These are phyloP conservation scores for Lysandra coridon DNA, from an alignment of 2,888 invertebrate genomes.

Conservation along the genomic window DNA sequence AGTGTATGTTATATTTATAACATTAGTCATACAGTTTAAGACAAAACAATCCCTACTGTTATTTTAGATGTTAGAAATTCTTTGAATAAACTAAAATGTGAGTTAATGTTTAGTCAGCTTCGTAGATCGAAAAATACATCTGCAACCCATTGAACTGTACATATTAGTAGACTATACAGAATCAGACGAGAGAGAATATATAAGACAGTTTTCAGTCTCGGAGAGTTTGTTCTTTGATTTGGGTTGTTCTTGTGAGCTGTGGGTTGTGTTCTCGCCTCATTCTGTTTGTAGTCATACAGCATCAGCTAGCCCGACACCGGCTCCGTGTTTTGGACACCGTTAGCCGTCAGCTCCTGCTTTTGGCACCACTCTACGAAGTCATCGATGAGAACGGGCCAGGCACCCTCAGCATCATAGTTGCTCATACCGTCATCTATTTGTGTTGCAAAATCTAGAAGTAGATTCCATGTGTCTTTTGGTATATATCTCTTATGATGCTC, in stretches of 20 bases:
- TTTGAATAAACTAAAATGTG: slow-evolving; percentile 8
- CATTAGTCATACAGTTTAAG: slow-evolving; percentile 17
- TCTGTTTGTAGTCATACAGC: slow-evolving; percentile 48
- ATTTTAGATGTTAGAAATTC: background rate
- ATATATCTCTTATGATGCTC: slow-evolving; percentile 98
- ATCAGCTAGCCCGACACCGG: slow-evolving; percentile 72
- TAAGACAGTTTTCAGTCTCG: slow-evolving; percentile 45
- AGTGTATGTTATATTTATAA: slow-evolving; percentile 35
- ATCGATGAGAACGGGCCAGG: slow-evolving; percentile 99
- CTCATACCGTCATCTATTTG: slow-evolving; percentile 97
- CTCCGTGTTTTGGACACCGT: slow-evolving; percentile 60
- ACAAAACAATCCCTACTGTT: background rate
- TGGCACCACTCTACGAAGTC: slow-evolving; percentile 85
- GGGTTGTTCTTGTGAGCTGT: slow-evolving; percentile 40
- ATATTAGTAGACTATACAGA: slow-evolving; percentile 61
- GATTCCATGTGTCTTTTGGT: slow-evolving; percentile 99
- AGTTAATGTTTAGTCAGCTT: slow-evolving; percentile 55
- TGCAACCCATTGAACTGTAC: slow-evolving; percentile 66
- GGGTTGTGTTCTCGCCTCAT: slow-evolving; percentile 46
- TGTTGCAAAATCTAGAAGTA: slow-evolving; percentile 96
- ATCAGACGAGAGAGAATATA: slow-evolving; percentile 59
- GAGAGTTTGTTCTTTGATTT: slow-evolving; percentile 39
- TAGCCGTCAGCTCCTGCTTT: slow-evolving; percentile 74
- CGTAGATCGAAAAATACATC: slow-evolving; percentile 63
- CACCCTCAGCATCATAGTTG: slow-evolving; percentile 99